Conservation (phyloP, 1,140 invertebrate genomes). For the Scaptomyza montana region DNA sequence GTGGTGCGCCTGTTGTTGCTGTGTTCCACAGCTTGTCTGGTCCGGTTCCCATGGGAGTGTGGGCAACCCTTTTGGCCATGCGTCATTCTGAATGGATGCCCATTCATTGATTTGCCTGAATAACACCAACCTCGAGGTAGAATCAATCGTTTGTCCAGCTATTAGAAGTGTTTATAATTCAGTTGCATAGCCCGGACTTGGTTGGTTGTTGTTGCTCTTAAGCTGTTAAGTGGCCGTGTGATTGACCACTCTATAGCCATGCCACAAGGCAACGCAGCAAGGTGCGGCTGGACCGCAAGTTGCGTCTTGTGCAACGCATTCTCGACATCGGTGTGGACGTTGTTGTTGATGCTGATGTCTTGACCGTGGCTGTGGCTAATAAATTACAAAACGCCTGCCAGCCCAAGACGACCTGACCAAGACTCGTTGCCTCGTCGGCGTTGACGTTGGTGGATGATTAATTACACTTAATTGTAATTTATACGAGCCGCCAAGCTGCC, state of each 20-base stretch:
- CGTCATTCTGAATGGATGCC: conserved; percentile 36
- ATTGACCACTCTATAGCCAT: conserved; percentile 58
- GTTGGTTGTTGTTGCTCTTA: conserved; percentile 30
- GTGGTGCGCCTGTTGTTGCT: conserved; percentile 8
- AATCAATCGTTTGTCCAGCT: conserved; percentile 29
- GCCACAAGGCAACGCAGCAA: conserved; percentile 42
- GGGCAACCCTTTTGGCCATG: conserved; percentile 22
- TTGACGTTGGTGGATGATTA: conserved; percentile 58
- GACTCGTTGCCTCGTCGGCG: not conserved
- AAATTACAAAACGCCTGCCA: conserved; percentile 36
- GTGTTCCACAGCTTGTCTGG: conserved; percentile 5
- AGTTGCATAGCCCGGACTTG: conserved; percentile 22
- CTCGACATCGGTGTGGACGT: conserved; percentile 20
- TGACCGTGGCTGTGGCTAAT: conserved; percentile 35
- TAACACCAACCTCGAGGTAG: conserved; percentile 7
- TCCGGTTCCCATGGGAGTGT: not conserved
- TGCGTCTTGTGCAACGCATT: conserved; percentile 55
- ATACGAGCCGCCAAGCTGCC: conserved; percentile 49
- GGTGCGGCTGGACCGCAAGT: conserved; percentile 69
- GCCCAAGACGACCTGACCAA: conserved; percentile 5
- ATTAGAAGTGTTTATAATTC: conserved; percentile 49
- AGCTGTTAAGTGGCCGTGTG: conserved; percentile 62
- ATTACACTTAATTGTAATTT: conserved; percentile 81
- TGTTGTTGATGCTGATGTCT: conserved; percentile 42
- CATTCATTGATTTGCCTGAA: conserved; percentile 73